Evolutionary conservation across 2,113 vertebrate genomes (phyloP).

Genomic region (Laticauda laticaudata): DNA sequence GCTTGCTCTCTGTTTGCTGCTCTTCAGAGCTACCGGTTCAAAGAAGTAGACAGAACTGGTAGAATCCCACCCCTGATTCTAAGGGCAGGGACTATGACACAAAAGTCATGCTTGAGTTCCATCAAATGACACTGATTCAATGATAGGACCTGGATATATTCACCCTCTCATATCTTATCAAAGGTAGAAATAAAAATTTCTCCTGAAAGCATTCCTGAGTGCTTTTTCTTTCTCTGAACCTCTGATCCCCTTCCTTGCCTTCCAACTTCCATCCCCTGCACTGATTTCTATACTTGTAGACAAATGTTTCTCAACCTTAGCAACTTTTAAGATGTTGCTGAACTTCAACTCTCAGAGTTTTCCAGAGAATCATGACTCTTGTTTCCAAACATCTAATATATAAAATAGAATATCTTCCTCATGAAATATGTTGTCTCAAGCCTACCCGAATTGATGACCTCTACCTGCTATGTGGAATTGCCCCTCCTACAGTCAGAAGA

Average conservation of each 20-base stretch:
- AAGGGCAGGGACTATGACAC: neutral
- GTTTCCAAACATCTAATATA: conserved; percentile 22
- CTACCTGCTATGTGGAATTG: no score
- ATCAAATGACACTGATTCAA: neutral
- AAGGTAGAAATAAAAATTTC: neutral
- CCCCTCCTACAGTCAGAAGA: no score
- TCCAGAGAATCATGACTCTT: neutral
- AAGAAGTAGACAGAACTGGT: no score
- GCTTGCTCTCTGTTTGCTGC: no score
- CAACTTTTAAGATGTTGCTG: neutral
- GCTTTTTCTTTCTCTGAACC: neutral
- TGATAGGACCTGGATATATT: neutral
- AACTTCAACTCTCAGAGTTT: neutral
- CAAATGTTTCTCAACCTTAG: neutral
- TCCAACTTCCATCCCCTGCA: neutral
- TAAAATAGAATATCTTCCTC: neutral
- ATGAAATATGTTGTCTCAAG: conserved; percentile 37
- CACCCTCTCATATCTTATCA: neutral
- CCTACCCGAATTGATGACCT: no score
- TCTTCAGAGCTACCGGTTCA: no score
- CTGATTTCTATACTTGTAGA: neutral
- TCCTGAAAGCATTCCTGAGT: neutral
- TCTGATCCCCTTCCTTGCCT: neutral
- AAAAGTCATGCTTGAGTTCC: neutral
- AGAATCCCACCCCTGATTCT: neutral